Evolutionary conservation across 2,888 invertebrate species (phyloP), one percentile per base, ranked within the genome.

Genomic region (Drosophila heteroneura): DNA sequence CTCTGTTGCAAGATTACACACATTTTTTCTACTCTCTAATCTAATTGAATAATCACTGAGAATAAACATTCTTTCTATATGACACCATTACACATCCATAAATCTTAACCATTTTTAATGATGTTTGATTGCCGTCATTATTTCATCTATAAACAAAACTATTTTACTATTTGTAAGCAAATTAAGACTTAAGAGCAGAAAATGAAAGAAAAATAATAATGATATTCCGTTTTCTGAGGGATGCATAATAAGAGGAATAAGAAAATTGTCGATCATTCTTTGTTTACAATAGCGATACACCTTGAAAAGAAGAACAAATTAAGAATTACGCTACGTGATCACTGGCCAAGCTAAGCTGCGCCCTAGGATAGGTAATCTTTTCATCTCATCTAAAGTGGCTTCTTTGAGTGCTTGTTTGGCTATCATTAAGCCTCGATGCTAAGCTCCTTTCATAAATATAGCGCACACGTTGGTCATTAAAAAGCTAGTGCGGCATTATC

Each of bases 401-500:
- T 47, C 33, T 35, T 39, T 47, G 56, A 37, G 28, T 51, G 60
- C 70, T 37, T 60, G 70, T 37, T 54, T 47, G 59, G 30, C 44
- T 12, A 60, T 63, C 59, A 75, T 75, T 74, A 54, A 32, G 57
- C 35, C 22, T 44, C 16, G 30, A 28, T 37, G 35, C 35, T 69
- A 56, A 81, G 73, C 81, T 81, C 51, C 70, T 86, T 77, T 80
- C 85, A 80, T 86, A 82, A 77, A 80, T 60, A 79, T 69, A 67
- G 52, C 74, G 58, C 84, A 84, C 82, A 89, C 60, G 70, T 77
- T 65, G 53, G 59, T 74, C 66, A 82, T 85, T 81, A 82, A 82
- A 89, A 78, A 63, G 70, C 76, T 70, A 47, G 58, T 33, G 37
- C 74, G 53, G 60, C 53, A 49, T 81, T 79, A 81, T 70, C 75